These are phyloP conservation scores for Opisthocomus hoazin DNA, from an alignment of 2,113 vertebrate genomes.

Conservation along the genomic window DNA sequence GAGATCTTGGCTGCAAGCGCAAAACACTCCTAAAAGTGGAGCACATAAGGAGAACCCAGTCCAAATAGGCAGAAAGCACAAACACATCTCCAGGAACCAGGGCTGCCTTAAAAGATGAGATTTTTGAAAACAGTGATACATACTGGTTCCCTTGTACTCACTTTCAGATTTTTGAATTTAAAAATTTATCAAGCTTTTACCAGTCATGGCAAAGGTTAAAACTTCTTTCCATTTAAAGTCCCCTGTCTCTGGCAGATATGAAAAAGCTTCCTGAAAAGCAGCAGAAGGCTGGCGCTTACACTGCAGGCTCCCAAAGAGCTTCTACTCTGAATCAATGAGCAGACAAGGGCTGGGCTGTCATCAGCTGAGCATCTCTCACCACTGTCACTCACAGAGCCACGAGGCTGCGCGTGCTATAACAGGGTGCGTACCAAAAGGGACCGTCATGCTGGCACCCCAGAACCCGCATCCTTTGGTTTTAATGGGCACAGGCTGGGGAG, in stretches of 20 bases:
- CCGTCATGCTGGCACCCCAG: fast-evolving
- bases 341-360: not conserved
- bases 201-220: not conserved
- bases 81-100: not conserved
- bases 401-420: fast-evolving
- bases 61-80: not conserved
- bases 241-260: not conserved
- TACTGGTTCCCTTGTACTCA: not conserved
- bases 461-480: not conserved
- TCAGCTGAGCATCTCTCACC: not conserved
- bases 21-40: not conserved
- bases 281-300: not conserved
- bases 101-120: not conserved
- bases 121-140: not conserved
- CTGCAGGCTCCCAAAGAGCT: not conserved
- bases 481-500: not conserved
- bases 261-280: not conserved
- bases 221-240: not conserved
- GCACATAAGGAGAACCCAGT: not conserved
- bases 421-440: not conserved
- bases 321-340: not conserved
- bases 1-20: not conserved
- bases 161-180: not conserved
- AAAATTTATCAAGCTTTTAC: not conserved
- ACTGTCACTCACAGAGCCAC: not conserved